Conservation (phyloP, 2,888 invertebrate genomes). For the Lasioglossum leucozonium region DNA sequence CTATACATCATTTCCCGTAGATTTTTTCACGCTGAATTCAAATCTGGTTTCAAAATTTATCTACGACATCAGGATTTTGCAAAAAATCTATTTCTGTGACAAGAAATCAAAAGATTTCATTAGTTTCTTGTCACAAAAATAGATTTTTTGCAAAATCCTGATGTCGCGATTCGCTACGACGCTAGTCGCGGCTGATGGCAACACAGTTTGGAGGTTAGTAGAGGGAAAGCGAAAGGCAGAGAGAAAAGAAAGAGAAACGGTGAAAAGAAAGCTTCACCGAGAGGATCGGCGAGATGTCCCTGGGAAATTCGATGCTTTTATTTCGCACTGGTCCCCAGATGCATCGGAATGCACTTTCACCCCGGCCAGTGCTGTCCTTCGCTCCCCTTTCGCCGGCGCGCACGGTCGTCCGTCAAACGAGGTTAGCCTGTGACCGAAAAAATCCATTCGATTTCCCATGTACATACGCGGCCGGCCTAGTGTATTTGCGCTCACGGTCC, state of each 20-base stretch:
- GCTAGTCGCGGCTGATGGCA: no score
- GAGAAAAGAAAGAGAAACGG: not conserved
- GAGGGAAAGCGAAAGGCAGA: not conserved
- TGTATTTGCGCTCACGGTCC: not conserved
- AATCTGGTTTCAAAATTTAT: no score
- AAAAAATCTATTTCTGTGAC: no score
- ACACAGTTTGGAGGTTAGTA: not conserved
- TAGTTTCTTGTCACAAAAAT: no score
- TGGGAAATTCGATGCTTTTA: constrained; percentile 73
- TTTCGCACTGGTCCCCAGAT: constrained; percentile 59
- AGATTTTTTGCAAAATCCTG: no score
- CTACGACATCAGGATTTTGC: no score
- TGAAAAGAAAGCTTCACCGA: constrained; percentile 23
- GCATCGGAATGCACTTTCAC: constrained; percentile 35
- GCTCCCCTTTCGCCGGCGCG: not conserved
- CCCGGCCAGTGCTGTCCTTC: not conserved
- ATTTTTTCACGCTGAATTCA: no score
- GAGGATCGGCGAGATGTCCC: constrained; percentile 60
- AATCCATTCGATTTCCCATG: constrained; percentile 47
- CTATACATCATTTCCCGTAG: no score
- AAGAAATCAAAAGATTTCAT: no score
- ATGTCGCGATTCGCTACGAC: no score
- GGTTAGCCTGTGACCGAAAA: constrained; percentile 53
- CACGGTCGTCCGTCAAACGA: constrained; percentile 49
- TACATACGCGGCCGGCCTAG: not conserved